Percentiles rank a stretch among this genome's conserved stretches.
phyloP scores from a whole-genome alignment of 2,797 vertebrate species.

The Microctenopoma stevenorrisi region DNA sequence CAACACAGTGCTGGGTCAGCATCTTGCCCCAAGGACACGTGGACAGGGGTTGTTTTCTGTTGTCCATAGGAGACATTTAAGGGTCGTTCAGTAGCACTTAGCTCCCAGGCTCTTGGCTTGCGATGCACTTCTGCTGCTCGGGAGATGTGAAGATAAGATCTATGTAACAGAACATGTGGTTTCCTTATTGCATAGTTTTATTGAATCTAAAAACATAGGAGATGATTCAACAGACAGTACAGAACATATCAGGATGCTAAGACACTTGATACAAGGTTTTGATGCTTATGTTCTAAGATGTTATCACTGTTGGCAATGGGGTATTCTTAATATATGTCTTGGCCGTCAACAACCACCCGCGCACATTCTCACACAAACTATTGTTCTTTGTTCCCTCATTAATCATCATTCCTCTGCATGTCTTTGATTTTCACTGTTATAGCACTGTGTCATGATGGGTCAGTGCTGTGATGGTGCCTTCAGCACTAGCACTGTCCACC shows the following conservation, averaged over 20 bases:
- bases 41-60: slow-evolving; percentile 12
- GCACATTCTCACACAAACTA: slow-evolving; percentile 42
- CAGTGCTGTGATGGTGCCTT: slow-evolving; percentile 36
- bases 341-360: slow-evolving; percentile 60
- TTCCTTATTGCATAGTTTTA: slow-evolving; percentile 10
- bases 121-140: slow-evolving; percentile 7
- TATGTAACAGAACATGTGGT: neutral
- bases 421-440: slow-evolving; percentile 37
- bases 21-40: slow-evolving; percentile 36
- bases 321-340: slow-evolving; percentile 63
- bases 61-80: neutral
- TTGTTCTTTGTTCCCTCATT: slow-evolving; percentile 57
- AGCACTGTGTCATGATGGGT: slow-evolving; percentile 30
- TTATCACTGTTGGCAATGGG: slow-evolving; percentile 71
- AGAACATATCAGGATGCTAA: slow-evolving; percentile 15
- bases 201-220: slow-evolving; percentile 23
- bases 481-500: slow-evolving; percentile 12
- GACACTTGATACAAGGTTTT: slow-evolving; percentile 19
- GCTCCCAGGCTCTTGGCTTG: slow-evolving; percentile 7
- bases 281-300: slow-evolving; percentile 46
- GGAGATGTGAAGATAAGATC: slow-evolving; percentile 7
- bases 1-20: slow-evolving; percentile 14
- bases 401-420: slow-evolving; percentile 40
- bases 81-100: slow-evolving; percentile 10
- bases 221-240: slow-evolving; percentile 6